Evolutionary conservation across 2,113 vertebrate genomes (phyloP).

Genomic region (Paradoxurus hermaphroditus): DNA sequence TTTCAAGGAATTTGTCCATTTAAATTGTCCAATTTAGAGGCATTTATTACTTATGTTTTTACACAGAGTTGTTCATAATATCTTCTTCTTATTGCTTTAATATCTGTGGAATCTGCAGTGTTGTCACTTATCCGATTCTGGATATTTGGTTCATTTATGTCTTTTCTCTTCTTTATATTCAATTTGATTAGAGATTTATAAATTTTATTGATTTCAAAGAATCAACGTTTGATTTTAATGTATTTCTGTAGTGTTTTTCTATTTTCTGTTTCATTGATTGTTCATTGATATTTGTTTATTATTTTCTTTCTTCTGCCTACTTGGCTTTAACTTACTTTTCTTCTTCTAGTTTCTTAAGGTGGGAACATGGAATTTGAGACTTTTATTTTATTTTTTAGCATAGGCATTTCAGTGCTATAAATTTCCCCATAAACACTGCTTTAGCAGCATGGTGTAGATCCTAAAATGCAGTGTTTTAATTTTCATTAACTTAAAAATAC

Average conservation of each 20-base stretch:
- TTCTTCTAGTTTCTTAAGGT: background rate
- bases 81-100: background rate
- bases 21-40: background rate
- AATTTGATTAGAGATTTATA: background rate
- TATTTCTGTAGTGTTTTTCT: background rate
- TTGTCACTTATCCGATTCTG: background rate
- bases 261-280: background rate
- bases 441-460: background rate
- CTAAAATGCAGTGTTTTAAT: background rate
- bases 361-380: background rate
- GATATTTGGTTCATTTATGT: background rate
- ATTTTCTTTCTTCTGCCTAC: background rate
- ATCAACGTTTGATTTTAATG: background rate
- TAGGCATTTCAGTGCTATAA: background rate
- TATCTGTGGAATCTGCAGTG: background rate
- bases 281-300: conserved; percentile 20
- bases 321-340: background rate
- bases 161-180: background rate
- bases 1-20: background rate
- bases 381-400: background rate
- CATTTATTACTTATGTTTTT: background rate
- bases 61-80: background rate
- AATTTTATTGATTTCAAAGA: background rate
- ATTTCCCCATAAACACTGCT: background rate
- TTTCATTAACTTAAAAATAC: conserved; percentile 8